phyloP scores from a whole-genome alignment of 2,888 invertebrate genomes.

The Drepana falcataria region DNA sequence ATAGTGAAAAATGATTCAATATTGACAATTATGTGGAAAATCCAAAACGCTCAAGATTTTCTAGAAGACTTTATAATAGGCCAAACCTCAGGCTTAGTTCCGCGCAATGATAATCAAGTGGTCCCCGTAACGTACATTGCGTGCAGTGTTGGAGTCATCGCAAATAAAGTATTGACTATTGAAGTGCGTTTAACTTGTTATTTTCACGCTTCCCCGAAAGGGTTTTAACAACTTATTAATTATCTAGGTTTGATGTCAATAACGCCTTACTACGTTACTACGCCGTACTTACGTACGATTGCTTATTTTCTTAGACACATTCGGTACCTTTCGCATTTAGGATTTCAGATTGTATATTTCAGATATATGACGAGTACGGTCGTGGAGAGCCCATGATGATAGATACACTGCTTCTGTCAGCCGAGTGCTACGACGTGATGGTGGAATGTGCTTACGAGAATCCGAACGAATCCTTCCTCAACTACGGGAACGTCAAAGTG shows the following conservation, averaged over 20 bases:
- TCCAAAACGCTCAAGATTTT: slow-evolving; percentile 58
- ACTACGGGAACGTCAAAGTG: slow-evolving; percentile 80
- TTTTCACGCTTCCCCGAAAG: no score
- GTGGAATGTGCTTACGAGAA: slow-evolving; percentile 74
- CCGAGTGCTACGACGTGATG: slow-evolving; percentile 80
- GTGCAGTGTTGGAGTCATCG: slow-evolving; percentile 56
- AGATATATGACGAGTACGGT: slow-evolving; percentile 67
- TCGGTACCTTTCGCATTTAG: no score
- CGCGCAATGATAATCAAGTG: slow-evolving; percentile 64
- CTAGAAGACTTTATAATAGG: slow-evolving; percentile 68
- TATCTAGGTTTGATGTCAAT: no score
- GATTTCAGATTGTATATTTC: slow-evolving; percentile 9
- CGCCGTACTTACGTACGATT: no score
- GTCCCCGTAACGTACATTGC: slow-evolving; percentile 73
- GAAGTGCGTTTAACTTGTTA: slow-evolving; percentile 45
- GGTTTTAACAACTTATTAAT: no score
- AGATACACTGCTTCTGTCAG: slow-evolving; percentile 65
- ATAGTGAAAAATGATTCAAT: slow-evolving; percentile 78
- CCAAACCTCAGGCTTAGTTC: slow-evolving; percentile 57
- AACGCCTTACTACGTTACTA: no score
- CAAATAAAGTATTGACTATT: slow-evolving; percentile 53
- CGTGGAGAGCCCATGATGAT: slow-evolving; percentile 63
- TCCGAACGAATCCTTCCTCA: slow-evolving; percentile 58
- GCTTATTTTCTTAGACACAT: no score
- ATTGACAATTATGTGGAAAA: slow-evolving; percentile 76